Evolutionary conservation across 1,140 invertebrate genomes (phyloP).

Genomic region (Theocolax elegans): DNA sequence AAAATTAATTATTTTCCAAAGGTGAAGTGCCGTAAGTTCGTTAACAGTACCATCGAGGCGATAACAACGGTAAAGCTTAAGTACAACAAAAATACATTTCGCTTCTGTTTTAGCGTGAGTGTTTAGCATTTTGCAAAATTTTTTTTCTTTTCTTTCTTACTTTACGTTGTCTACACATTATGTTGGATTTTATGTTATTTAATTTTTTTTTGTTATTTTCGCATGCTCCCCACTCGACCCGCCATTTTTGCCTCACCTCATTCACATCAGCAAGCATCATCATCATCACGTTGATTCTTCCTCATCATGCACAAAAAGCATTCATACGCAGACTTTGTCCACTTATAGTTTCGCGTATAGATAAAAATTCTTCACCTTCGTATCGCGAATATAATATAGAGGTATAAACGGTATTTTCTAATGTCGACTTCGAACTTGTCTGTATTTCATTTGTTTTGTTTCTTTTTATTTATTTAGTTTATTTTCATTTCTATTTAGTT

Average conservation of each 20-base stretch:
- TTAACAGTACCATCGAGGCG: constrained; percentile 32
- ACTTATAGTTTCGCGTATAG: too few relatives aligned
- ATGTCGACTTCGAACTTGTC: constrained; percentile 28
- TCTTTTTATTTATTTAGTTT: neutral
- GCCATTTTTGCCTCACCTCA: neutral
- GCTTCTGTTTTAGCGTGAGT: constrained; percentile 42
- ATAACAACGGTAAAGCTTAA: constrained; percentile 47
- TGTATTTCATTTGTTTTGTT: too few relatives aligned
- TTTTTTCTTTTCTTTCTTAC: neutral
- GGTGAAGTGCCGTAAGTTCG: constrained; percentile 23
- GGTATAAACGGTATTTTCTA: constrained; percentile 40
- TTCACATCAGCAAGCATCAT: constrained; percentile 25
- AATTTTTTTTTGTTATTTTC: constrained; percentile 23
- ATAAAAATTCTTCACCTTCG: too few relatives aligned
- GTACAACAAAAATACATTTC: constrained; percentile 48
- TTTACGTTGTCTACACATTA: too few relatives aligned
- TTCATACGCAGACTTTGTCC: constrained; percentile 18
- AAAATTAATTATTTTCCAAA: too few relatives aligned
- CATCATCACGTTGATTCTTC: constrained; percentile 18
- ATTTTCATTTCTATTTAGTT: neutral
- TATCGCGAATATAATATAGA: constrained; percentile 38
- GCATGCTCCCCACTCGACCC: constrained; percentile 31
- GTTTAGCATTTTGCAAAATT: constrained; percentile 34
- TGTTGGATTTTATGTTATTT: neutral
- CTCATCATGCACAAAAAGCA: constrained; percentile 22